Evolutionary conservation across 1,140 invertebrate genomes (phyloP), one percentile per base, ranked within the genome.

Genomic region (Eriosoma lanigerum): DNA sequence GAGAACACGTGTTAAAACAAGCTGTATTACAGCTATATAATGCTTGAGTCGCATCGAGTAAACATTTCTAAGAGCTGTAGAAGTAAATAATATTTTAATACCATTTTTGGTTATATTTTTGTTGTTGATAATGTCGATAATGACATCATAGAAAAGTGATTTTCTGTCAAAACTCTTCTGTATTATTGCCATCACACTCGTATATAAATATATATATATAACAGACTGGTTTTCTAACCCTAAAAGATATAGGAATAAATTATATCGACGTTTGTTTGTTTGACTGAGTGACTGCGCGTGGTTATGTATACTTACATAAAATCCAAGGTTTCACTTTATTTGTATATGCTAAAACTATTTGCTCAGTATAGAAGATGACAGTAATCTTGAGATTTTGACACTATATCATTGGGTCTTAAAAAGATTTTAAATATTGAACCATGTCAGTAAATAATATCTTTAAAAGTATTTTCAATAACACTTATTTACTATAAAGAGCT

Each of bases 341-440:
- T 70, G 66, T 70, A 50, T 9, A 70, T 32, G 66, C 66, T 70
- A 70, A 70, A 70, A 70, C 66, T 70, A 26, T 70, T 70, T 70
- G 66, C 17, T 50, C 17, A 19, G 21, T n/a, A 10, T n/a, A 10
- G 24, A 50, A 50, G 66, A 50, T 50, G 66, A 50, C 46, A 50
- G 46, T 50, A 70, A 70, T 70, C 66, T 70, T 50, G 44, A 50
- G 24, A 50, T 21, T 38, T 29, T 48, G 66, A 50, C 46, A 50
- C 24, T 24, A 48, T 21, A 21, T 50, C 50, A 48, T 12, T 46
- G 46, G 24, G 24, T 50, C 66, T 70, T 70, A 8, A 70, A 70
- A 70, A 15, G 46, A 50, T 70, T 70, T 70, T 70, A 70, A 70
- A 70, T 70, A 70, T 70, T 70, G 44, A 70, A 70, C 17, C 66